phyloP scores from a whole-genome alignment of 2,888 invertebrate genomes.

The Craniophora ligustri region DNA sequence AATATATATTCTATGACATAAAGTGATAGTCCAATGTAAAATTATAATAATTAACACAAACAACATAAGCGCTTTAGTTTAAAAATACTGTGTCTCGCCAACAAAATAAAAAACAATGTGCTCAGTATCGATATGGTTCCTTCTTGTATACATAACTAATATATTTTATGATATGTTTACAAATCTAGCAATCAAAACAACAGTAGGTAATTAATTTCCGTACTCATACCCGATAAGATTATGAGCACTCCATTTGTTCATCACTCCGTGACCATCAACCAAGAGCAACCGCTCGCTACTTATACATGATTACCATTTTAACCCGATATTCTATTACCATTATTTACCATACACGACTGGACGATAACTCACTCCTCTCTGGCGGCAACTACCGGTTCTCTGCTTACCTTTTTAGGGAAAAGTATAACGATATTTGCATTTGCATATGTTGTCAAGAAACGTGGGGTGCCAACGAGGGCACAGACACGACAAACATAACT shows the following conservation, averaged over 20 bases:
- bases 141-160: too few relatives aligned
- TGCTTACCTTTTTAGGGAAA: conserved; percentile 34
- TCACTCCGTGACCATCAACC: conserved; percentile 2
- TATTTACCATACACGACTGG: conserved; percentile 39
- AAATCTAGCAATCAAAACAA: too few relatives aligned
- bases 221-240: background rate
- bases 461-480: conserved; percentile 2
- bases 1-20: too few relatives aligned
- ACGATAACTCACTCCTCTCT: conserved; percentile 29
- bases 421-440: conserved; percentile 44
- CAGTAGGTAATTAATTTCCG: too few relatives aligned
- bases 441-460: conserved; percentile 25
- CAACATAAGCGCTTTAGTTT: too few relatives aligned
- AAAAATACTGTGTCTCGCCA: too few relatives aligned
- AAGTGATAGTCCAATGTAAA: too few relatives aligned
- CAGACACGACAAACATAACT: background rate
- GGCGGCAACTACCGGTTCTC: conserved; percentile 24
- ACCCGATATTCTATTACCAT: conserved; percentile 45
- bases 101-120: too few relatives aligned
- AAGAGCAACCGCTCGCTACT: conserved; percentile 19
- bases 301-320: conserved; percentile 43
- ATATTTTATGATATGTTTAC: too few relatives aligned
- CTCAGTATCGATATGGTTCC: too few relatives aligned
- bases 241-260: conserved; percentile 2
- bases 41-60: too few relatives aligned